A percentile compares a stretch with the other conserved stretches of the same genome.
phyloP scores from a whole-genome alignment of 2,113 vertebrate genomes.

The Eptesicus fuscus region DNA sequence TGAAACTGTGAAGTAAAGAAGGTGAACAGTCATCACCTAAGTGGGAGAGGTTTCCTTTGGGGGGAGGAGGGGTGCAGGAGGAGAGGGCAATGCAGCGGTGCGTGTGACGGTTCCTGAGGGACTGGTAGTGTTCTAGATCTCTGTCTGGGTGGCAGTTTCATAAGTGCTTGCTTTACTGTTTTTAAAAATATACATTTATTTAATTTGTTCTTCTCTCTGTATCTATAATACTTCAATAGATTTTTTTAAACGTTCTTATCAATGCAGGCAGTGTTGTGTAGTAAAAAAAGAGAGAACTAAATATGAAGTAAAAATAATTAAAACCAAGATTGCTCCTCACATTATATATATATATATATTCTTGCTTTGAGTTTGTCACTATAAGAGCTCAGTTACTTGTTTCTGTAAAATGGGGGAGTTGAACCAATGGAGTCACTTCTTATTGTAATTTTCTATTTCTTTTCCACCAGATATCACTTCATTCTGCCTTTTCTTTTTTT shows the following conservation, averaged over 20 bases:
- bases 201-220: neutral
- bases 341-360: no score
- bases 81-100: no score
- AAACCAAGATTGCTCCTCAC: neutral
- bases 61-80: no score
- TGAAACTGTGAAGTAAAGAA: neutral
- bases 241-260: neutral
- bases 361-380: neutral
- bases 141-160: neutral
- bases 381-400: neutral
- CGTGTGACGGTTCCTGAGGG: neutral
- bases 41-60: neutral
- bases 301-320: neutral
- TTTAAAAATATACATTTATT: neutral
- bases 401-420: neutral
- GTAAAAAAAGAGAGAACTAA: neutral
- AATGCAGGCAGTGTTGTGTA: neutral
- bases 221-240: neutral
- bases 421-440: neutral
- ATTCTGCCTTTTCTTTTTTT: neutral
- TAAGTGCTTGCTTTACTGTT: neutral
- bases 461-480: neutral
- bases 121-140: neutral
- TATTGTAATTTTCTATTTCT: neutral
- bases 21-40: neutral